These are phyloP conservation scores for Trididemnum miniatum DNA, from an alignment of 23 tunicate genomes.

Conservation along the genomic window DNA sequence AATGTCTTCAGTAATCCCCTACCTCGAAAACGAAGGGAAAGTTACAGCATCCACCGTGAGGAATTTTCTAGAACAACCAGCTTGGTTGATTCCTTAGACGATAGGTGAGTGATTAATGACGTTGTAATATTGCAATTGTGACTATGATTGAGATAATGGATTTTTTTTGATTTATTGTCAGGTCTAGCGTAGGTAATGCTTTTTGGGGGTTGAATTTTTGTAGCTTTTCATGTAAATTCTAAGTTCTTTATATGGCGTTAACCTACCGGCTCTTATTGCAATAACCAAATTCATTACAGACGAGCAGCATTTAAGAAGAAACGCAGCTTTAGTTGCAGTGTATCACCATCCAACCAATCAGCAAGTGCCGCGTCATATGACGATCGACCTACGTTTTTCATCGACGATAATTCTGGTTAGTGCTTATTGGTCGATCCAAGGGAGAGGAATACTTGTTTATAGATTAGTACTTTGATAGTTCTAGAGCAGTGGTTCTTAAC, in stretches of 20 bases:
- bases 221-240: too few species aligned
- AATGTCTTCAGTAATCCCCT: neutral
- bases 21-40: neutral
- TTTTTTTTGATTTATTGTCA: too few species aligned
- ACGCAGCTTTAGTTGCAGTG: conserved; percentile 13
- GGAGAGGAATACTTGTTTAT: too few species aligned
- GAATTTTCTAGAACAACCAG: neutral
- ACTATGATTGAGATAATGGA: too few species aligned
- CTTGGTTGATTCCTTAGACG: neutral
- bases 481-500: too few species aligned
- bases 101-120: neutral
- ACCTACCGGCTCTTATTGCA: too few species aligned
- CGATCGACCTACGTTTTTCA: neutral
- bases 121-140: too few species aligned
- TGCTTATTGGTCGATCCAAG: too few species aligned
- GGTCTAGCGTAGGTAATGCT: too few species aligned
- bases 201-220: too few species aligned
- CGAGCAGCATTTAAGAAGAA: neutral
- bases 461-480: too few species aligned
- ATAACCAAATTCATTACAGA: neutral
- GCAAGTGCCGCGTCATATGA: neutral
- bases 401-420: conserved; percentile 12
- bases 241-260: too few species aligned
- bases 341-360: neutral
- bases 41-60: neutral